phyloP scores from a whole-genome alignment of 1,140 invertebrate species.

The Trichonephila clavata region DNA sequence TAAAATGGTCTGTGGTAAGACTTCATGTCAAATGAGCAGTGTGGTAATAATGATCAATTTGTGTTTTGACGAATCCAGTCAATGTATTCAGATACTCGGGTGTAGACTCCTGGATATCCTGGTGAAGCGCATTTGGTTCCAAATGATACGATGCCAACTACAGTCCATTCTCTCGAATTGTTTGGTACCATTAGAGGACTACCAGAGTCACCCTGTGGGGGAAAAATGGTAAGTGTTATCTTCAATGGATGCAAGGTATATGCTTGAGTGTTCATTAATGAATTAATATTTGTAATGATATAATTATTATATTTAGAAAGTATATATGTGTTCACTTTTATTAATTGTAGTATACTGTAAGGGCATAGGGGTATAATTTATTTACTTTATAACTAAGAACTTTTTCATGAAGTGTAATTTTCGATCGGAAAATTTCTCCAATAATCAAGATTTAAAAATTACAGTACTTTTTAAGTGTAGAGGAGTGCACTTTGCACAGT shows the following conservation, averaged over 20 bases:
- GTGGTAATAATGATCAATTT: constrained; percentile 1
- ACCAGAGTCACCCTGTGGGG: constrained; percentile 86
- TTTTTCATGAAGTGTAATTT: no score
- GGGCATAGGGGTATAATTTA: no score
- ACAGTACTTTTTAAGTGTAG: no score
- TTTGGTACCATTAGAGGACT: constrained; percentile 83
- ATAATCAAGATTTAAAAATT: no score
- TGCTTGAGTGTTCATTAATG: no score
- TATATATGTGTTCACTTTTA: no score
- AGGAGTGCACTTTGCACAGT: no score
- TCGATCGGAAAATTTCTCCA: no score
- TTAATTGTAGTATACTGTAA: no score
- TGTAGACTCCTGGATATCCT: constrained; percentile 81
- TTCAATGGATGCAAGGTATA: neutral
- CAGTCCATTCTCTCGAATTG: constrained; percentile 76
- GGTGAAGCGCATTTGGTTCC: constrained; percentile 87
- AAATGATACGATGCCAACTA: constrained; percentile 79
- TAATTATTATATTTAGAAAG: no score
- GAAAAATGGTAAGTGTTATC: constrained; percentile 1
- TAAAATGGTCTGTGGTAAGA: neutral
- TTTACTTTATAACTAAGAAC: no score
- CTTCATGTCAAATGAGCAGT: constrained; percentile 41
- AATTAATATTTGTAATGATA: no score
- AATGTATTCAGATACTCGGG: constrained; percentile 77
- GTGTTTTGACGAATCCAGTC: constrained; percentile 77